phyloP scores from a whole-genome alignment of 1,140 invertebrate species.

The Halesus radiatus region DNA sequence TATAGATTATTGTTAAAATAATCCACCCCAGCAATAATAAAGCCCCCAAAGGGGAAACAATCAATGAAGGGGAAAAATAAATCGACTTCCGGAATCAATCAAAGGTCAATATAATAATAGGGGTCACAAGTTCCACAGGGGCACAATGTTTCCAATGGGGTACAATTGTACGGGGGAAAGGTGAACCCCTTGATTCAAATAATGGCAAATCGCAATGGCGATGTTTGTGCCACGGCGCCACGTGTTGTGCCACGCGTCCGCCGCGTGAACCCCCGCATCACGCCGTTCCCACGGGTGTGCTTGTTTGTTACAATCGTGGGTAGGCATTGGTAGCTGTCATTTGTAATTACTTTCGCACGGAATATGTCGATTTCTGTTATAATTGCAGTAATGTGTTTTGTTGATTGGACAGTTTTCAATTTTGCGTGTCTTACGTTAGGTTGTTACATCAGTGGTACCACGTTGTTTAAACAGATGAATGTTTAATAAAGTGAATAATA shows the following conservation, averaged over 20 bases:
- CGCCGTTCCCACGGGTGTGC: constrained; percentile 3
- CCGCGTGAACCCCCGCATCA: not conserved
- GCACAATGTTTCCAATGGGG: too few relatives aligned
- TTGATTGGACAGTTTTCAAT: too few relatives aligned
- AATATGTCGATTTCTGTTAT: not conserved
- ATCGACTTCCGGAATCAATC: not conserved
- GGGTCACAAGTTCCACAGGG: not conserved
- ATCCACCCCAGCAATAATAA: too few relatives aligned
- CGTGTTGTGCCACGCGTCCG: constrained; percentile 3
- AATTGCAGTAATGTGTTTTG: too few relatives aligned
- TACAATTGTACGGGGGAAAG: not conserved
- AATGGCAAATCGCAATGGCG: not conserved
- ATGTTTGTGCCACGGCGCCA: not conserved
- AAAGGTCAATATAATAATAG: not conserved
- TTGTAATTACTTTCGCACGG: not conserved
- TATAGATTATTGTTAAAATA: too few relatives aligned
- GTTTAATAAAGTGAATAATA: too few relatives aligned
- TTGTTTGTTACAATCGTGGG: not conserved
- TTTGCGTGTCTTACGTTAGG: too few relatives aligned
- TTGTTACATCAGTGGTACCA: too few relatives aligned
- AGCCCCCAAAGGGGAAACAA: too few relatives aligned
- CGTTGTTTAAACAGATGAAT: too few relatives aligned
- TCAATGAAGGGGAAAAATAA: too few relatives aligned
- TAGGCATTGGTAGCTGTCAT: too few relatives aligned
- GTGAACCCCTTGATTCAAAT: not conserved